Evolutionary conservation across 2,797 vertebrate genomes (phyloP).

Genomic region (Falco naumanni): DNA sequence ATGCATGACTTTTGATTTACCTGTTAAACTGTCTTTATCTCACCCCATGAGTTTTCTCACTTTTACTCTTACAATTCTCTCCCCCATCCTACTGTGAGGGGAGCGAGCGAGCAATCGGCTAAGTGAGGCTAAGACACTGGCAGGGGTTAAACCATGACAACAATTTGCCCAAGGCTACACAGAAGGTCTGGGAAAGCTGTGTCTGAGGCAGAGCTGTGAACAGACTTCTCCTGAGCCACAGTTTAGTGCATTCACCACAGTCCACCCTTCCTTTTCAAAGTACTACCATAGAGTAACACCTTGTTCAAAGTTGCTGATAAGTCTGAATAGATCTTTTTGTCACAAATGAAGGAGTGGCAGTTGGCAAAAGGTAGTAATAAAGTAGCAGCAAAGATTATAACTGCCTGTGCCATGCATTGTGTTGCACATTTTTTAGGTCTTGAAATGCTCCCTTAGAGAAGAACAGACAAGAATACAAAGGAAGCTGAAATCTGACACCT

Average conservation of each 20-base stretch:
- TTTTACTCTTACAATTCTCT: too few relatives aligned
- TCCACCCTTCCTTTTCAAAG: background rate
- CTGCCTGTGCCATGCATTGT: background rate
- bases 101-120: too few relatives aligned
- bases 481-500: conserved; percentile 15
- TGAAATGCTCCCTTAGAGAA: background rate
- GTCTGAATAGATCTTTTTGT: background rate
- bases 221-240: background rate
- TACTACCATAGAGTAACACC: background rate
- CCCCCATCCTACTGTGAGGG: too few relatives aligned
- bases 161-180: background rate
- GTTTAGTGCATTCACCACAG: background rate
- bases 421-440: background rate
- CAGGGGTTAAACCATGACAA: too few relatives aligned
- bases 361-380: conserved; percentile 13
- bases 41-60: too few relatives aligned
- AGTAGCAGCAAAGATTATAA: background rate
- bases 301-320: background rate
- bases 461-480: conserved; percentile 12
- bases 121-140: too few relatives aligned
- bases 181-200: background rate
- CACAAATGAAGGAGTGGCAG: conserved; percentile 4
- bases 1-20: too few relatives aligned
- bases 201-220: background rate
- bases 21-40: too few relatives aligned